Conservation (phyloP, 2,888 invertebrate genomes). For the Tenthredo mesomela region DNA sequence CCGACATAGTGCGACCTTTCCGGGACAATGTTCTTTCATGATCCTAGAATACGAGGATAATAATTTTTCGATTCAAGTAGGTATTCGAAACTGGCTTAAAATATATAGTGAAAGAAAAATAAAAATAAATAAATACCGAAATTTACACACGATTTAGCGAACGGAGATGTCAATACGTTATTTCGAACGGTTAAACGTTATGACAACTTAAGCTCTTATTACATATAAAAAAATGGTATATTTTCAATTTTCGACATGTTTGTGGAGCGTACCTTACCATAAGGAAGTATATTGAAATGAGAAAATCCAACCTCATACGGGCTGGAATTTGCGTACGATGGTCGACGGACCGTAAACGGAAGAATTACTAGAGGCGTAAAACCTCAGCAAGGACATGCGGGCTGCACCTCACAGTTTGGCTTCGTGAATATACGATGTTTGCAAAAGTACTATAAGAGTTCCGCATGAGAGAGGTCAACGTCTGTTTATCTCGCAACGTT, state of each 20-base stretch:
- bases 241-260: conserved; percentile 33
- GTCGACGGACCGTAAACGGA: conserved; percentile 34
- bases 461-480: neutral
- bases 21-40: neutral
- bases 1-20: neutral
- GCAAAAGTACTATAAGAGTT: conserved; percentile 1
- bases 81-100: neutral
- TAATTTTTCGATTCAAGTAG: conserved; percentile 16
- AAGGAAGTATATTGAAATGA: conserved; percentile 32
- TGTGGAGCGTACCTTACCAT: conserved; percentile 15
- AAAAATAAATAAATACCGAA: neutral
- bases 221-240: neutral
- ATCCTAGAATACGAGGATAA: conserved; percentile 1
- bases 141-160: conserved; percentile 14
- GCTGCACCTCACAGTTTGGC: conserved; percentile 24
- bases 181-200: neutral
- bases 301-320: conserved; percentile 19
- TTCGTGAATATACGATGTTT: conserved; percentile 11
- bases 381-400: conserved; percentile 42
- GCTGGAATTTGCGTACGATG: conserved; percentile 25
- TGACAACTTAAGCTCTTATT: neutral
- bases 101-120: neutral
- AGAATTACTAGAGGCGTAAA: conserved; percentile 47
- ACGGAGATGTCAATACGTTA: neutral
- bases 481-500: conserved; percentile 32